phyloP scores from a whole-genome alignment of 35 echinoderm and acorn worm species.

The Apostichopus californicus region DNA sequence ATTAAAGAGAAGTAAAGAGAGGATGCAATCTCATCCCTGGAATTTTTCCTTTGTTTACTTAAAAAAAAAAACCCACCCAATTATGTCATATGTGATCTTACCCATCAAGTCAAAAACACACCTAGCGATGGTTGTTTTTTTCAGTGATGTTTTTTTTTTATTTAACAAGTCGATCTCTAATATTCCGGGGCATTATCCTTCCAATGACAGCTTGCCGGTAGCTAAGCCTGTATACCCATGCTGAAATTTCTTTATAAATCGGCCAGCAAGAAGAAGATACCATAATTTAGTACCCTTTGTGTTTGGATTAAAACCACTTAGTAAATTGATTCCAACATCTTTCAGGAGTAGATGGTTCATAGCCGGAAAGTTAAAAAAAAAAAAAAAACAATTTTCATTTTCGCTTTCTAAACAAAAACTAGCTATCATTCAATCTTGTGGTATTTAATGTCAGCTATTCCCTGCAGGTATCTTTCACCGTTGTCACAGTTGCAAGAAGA shows the following conservation, averaged over 20 bases:
- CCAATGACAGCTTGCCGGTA: neutral
- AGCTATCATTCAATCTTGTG: neutral
- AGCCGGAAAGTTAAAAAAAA: no score
- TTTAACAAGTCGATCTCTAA: no score
- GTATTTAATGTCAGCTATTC: neutral
- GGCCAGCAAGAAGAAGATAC: neutral
- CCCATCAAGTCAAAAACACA: neutral
- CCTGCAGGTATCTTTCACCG: neutral
- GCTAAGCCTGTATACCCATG: no score
- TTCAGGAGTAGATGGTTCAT: neutral
- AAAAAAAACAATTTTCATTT: conserved; percentile 28
- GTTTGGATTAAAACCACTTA: conserved; percentile 55
- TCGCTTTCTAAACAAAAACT: conserved; percentile 31
- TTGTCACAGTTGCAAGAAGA: neutral
- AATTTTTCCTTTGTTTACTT: neutral
- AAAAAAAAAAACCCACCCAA: neutral
- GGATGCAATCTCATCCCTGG: neutral
- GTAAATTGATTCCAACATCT: conserved; percentile 41
- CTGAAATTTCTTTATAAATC: no score
- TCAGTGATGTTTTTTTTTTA: no score
- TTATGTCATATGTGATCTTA: neutral
- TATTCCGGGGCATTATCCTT: neutral
- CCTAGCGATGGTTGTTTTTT: neutral
- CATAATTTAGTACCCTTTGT: conserved; percentile 22
- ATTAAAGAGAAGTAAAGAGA: neutral